Percentiles rank a stretch among this genome's conserved stretches.
phyloP scores from a whole-genome alignment of 64 coral and sea anemone genomes.

The Montipora foliosa region DNA sequence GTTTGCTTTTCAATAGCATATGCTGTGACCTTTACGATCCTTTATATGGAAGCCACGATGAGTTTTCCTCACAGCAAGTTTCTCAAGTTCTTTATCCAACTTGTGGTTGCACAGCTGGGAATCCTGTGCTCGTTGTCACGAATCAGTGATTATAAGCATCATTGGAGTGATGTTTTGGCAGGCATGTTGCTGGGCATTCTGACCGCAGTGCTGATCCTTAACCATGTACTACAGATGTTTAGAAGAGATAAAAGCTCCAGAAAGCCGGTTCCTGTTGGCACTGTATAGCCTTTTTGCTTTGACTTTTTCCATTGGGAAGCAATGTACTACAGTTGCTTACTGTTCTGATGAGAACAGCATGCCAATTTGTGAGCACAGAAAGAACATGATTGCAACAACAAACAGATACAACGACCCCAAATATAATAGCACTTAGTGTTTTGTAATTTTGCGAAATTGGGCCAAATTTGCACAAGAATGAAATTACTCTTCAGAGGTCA shows the following conservation, averaged over 20 bases:
- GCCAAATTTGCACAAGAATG: too few species aligned
- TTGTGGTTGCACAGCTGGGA: slow-evolving; percentile 50
- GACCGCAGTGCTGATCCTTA: slow-evolving; percentile 59
- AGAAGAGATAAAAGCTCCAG: background rate
- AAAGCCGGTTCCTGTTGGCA: background rate
- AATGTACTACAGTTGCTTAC: too few species aligned
- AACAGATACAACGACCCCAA: too few species aligned
- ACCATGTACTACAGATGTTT: slow-evolving; percentile 39
- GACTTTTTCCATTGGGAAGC: too few species aligned
- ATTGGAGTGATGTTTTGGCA: slow-evolving; percentile 88
- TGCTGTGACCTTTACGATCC: slow-evolving; percentile 76
- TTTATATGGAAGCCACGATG: slow-evolving; percentile 77
- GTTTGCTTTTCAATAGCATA: slow-evolving; percentile 65
- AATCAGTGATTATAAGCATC: slow-evolving; percentile 90
- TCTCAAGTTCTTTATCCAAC: slow-evolving; percentile 78
- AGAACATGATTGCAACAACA: too few species aligned
- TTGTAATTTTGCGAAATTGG: too few species aligned
- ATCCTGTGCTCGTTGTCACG: slow-evolving; percentile 71
- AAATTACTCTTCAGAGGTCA: too few species aligned
- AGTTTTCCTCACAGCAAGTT: slow-evolving; percentile 64
- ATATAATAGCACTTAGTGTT: too few species aligned
- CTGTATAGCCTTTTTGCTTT: background rate
- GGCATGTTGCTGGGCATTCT: slow-evolving; percentile 73
- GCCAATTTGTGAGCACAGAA: too few species aligned
- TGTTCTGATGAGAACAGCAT: too few species aligned